Conservation (phyloP, 2,797 vertebrate genomes). For the Falco biarmicus region DNA sequence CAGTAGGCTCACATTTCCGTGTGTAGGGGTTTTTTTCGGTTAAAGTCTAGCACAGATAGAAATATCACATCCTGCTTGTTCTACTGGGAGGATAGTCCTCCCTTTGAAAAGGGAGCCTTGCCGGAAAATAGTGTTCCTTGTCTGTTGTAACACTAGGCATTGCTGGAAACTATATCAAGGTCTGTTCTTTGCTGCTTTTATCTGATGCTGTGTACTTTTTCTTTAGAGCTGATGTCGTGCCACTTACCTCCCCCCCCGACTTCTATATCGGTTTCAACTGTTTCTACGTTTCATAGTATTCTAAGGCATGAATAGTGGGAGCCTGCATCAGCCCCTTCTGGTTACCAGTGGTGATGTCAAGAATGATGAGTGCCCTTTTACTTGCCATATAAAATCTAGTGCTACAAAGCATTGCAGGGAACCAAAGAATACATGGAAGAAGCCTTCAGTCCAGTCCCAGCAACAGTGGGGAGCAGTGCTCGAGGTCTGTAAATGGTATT, state of each 20-base stretch:
- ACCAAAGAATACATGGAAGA: not conserved
- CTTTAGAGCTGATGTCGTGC: not conserved
- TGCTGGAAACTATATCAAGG: not conserved
- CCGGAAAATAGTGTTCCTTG: not conserved
- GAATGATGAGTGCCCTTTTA: not conserved
- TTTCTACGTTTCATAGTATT: not conserved
- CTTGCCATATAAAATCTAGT: not conserved
- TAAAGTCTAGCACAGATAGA: not conserved
- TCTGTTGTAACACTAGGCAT: not conserved
- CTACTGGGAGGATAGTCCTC: not conserved
- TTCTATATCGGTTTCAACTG: not conserved
- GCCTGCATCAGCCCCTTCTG: not conserved
- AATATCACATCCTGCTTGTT: not conserved
- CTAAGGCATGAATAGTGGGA: not conserved
- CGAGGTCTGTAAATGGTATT: not conserved
- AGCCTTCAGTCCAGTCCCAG: not conserved
- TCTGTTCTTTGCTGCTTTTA: not conserved
- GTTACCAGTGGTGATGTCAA: not conserved
- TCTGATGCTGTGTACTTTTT: not conserved
- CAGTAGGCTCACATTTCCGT: not conserved
- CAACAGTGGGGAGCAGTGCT: rapidly evolving
- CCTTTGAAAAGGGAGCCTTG: not conserved
- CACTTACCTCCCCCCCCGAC: rapidly evolving
- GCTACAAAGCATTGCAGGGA: not conserved
- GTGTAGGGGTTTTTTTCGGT: not conserved